These are phyloP conservation scores for Sorex fumeus DNA, from an alignment of 2,113 vertebrate genomes.

Conservation along the genomic window DNA sequence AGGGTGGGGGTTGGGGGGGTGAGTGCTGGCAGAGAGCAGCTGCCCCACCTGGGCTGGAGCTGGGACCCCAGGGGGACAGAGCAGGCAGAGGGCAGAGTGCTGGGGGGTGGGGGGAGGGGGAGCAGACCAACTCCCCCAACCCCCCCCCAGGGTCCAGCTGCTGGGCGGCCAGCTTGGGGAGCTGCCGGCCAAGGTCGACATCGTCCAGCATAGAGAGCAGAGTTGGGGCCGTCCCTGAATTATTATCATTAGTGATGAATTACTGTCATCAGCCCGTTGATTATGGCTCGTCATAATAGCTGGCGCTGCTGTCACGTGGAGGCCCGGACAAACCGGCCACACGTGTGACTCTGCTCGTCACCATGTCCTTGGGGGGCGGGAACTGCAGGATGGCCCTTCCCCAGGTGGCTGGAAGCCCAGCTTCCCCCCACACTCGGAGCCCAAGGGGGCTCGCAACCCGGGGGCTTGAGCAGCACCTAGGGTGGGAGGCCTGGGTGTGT, in stretches of 20 bases:
- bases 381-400: not conserved
- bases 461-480: not conserved
- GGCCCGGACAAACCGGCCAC: not conserved
- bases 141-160: no score
- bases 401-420: no score
- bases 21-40: not conserved
- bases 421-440: no score
- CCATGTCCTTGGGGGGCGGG: not conserved
- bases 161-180: not conserved
- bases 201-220: not conserved
- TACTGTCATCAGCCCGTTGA: not conserved
- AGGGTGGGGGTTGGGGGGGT: not conserved
- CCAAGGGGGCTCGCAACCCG: no score
- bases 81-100: no score
- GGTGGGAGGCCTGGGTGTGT: not conserved
- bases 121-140: no score
- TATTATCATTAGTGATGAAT: conserved; percentile 22
- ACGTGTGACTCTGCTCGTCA: rapidly evolving
- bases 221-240: not conserved
- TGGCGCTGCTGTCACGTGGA: no score
- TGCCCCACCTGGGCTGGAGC: not conserved
- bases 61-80: not conserved
- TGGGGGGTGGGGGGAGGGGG: not conserved
- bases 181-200: conserved; percentile 5
- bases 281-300: not conserved